Conservation (phyloP, 2,888 invertebrate species). For the Deroplatys truncata region DNA sequence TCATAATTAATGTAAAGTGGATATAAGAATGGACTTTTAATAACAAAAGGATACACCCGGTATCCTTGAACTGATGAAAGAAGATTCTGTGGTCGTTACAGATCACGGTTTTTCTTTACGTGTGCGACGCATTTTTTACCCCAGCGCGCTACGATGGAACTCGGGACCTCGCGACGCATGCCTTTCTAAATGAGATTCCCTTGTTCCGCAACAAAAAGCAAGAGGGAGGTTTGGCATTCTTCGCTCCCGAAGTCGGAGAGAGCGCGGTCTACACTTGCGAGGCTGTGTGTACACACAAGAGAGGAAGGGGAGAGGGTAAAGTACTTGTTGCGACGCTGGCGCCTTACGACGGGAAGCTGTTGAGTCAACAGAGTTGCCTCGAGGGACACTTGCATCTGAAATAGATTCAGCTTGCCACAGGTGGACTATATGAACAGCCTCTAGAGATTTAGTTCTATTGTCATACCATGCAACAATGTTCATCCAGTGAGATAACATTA, state of each 20-base stretch:
- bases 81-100: too few relatives aligned
- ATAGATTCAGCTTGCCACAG: background rate
- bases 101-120: too few relatives aligned
- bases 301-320: background rate
- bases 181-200: background rate
- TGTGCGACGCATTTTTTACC: too few relatives aligned
- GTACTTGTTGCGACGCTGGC: constrained; percentile 12
- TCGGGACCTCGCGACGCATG: background rate
- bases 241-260: background rate
- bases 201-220: background rate
- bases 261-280: background rate
- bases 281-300: background rate
- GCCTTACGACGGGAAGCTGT: constrained; percentile 16
- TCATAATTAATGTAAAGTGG: too few relatives aligned
- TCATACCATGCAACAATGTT: too few relatives aligned
- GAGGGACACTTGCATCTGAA: background rate
- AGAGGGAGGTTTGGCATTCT: background rate
- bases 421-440: too few relatives aligned
- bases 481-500: too few relatives aligned
- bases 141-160: background rate
- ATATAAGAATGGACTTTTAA: too few relatives aligned
- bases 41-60: too few relatives aligned
- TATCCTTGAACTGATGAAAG: too few relatives aligned
- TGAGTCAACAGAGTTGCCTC: constrained; percentile 1
- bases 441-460: too few relatives aligned